phyloP scores from a whole-genome alignment of 2,888 invertebrate species.

The Aspidiotus rigidus region DNA sequence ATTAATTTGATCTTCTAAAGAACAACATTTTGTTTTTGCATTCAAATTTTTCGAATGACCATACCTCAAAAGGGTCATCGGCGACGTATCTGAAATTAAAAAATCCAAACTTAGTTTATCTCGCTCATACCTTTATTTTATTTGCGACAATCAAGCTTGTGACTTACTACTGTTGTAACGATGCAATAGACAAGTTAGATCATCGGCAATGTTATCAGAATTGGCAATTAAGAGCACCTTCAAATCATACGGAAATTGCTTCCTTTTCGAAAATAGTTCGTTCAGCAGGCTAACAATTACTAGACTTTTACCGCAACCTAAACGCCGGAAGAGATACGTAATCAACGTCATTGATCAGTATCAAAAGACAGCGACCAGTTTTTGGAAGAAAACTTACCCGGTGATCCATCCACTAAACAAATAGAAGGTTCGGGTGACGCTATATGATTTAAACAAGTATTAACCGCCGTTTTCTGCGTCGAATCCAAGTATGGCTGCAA shows the following conservation, averaged over 20 bases:
- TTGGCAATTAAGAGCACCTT: not conserved
- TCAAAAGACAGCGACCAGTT: no score
- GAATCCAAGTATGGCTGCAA: not conserved
- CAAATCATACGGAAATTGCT: not conserved
- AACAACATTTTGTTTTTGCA: not conserved
- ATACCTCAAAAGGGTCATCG: not conserved
- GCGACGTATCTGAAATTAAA: not conserved
- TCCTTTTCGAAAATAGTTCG: not conserved
- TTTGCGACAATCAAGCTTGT: not conserved
- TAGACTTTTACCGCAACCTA: constrained; percentile 7
- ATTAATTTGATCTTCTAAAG: not conserved
- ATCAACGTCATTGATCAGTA: not conserved
- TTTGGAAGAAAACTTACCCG: constrained; percentile 2
- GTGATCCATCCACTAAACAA: constrained; percentile 9
- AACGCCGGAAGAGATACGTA: no score
- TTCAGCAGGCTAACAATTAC: constrained; percentile 3
- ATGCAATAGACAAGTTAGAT: not conserved
- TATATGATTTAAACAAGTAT: constrained; percentile 9
- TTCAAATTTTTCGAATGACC: not conserved
- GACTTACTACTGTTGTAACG: no score
- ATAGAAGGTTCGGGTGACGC: constrained; percentile 1
- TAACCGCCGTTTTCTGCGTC: constrained; percentile 6
- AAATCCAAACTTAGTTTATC: not conserved
- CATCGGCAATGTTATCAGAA: not conserved
- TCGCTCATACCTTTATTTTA: not conserved